A percentile compares a stretch with the other conserved stretches of the same genome.
These are phyloP conservation scores for Steinernema hermaphroditum DNA, from an alignment of 2,888 invertebrate genomes.

Conservation along the genomic window DNA sequence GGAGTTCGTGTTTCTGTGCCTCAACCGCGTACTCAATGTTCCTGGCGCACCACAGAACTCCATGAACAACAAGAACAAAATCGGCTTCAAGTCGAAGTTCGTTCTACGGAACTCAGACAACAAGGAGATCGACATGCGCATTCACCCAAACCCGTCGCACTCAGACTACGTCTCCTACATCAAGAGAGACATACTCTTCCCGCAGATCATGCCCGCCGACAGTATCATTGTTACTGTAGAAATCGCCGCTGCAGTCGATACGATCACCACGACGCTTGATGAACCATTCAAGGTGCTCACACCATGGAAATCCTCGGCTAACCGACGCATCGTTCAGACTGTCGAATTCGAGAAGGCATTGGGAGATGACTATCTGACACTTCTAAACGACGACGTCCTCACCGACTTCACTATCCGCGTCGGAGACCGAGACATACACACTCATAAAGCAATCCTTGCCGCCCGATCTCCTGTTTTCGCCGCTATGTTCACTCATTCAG, in stretches of 20 bases:
- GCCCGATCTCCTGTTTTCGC: slow-evolving; percentile 64
- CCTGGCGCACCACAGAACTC: slow-evolving; percentile 27
- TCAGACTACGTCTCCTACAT: slow-evolving; percentile 67
- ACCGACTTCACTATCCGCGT: slow-evolving; percentile 64
- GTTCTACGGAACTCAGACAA: slow-evolving; percentile 62
- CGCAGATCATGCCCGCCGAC: slow-evolving; percentile 66
- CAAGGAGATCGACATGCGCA: slow-evolving; percentile 67
- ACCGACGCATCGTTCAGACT: slow-evolving; percentile 3
- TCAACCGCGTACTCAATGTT: slow-evolving; percentile 61
- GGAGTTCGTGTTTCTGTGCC: slow-evolving; percentile 66
- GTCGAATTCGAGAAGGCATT: slow-evolving; percentile 50
- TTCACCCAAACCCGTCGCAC: slow-evolving; percentile 67
- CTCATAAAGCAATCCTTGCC: slow-evolving; percentile 64
- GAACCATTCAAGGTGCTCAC: slow-evolving; percentile 46
- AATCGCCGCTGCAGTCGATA: slow-evolving; percentile 67
- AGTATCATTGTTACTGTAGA: slow-evolving; percentile 66
- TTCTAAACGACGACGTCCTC: slow-evolving; percentile 58
- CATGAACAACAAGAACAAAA: slow-evolving; percentile 44
- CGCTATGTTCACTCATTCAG: slow-evolving; percentile 64
- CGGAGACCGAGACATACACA: slow-evolving; percentile 51
- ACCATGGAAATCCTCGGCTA: neutral
- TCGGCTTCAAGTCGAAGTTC: slow-evolving; percentile 61
- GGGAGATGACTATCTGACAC: slow-evolving; percentile 59
- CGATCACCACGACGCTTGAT: slow-evolving; percentile 63
- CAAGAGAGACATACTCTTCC: slow-evolving; percentile 66